These are phyloP conservation scores for Leptestheria dahalacensis DNA, from an alignment of 1,140 invertebrate species.

Conservation along the genomic window DNA sequence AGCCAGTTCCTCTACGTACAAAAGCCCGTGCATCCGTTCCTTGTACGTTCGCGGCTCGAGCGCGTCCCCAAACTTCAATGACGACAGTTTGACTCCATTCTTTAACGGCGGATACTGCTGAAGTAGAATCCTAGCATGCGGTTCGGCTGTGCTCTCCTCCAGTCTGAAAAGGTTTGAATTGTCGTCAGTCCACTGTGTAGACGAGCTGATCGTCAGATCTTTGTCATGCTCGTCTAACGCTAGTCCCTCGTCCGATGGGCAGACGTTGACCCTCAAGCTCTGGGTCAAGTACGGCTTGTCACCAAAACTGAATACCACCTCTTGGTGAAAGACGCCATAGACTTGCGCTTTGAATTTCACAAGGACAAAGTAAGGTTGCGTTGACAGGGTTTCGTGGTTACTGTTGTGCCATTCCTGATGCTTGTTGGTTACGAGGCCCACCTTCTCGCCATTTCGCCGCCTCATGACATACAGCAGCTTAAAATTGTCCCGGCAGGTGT, in stretches of 20 bases:
- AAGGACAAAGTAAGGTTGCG: conserved; percentile 19
- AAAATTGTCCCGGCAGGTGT: conserved; percentile 56
- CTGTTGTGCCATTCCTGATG: conserved; percentile 10
- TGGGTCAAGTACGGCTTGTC: conserved; percentile 48
- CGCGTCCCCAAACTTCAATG: conserved; percentile 13
- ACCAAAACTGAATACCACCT: conserved; percentile 63
- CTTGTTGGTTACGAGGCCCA: not conserved
- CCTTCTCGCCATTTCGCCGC: conserved; percentile 3
- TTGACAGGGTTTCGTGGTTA: conserved; percentile 23
- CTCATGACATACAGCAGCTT: conserved; percentile 32
- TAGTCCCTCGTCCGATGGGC: conserved; percentile 47
- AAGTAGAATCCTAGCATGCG: conserved; percentile 7
- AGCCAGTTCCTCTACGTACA: conserved; percentile 63
- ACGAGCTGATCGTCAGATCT: conserved; percentile 38
- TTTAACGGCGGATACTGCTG: conserved; percentile 1
- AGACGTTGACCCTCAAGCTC: conserved; percentile 59
- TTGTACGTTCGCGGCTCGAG: conserved; percentile 57
- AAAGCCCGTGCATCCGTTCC: conserved; percentile 57
- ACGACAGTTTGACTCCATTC: conserved; percentile 3
- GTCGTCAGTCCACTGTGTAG: conserved; percentile 44
- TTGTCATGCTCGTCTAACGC: conserved; percentile 41
- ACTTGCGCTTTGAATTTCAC: conserved; percentile 53
- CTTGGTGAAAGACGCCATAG: conserved; percentile 66
- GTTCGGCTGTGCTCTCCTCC: conserved; percentile 2
- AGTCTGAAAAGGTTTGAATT: conserved; percentile 39